A percentile compares a stretch with the other conserved stretches of the same genome.
Conservation (phyloP, 2,797 vertebrate genomes). For the Parambassis ranga region DNA sequence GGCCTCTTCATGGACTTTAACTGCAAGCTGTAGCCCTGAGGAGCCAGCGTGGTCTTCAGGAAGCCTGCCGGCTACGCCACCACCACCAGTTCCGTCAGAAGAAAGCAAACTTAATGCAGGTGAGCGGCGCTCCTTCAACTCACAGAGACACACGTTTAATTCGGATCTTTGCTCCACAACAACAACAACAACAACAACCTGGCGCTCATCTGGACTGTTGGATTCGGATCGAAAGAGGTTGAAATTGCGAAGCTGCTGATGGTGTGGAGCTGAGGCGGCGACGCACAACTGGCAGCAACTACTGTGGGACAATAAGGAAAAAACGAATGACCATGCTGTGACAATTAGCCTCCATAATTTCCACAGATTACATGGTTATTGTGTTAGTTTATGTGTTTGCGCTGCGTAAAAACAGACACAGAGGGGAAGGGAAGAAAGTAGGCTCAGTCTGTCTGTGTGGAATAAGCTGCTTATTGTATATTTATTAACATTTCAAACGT, state of each 20-base stretch:
- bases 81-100: background rate
- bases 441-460: background rate
- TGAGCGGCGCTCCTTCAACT: background rate
- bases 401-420: background rate
- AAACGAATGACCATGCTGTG: background rate
- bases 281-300: background rate
- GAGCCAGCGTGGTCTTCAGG: background rate
- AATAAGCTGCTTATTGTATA: background rate
- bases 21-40: background rate
- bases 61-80: background rate
- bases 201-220: background rate
- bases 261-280: conserved; percentile 4
- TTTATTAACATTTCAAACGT: background rate
- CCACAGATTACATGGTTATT: background rate
- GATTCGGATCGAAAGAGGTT: conserved; percentile 11
- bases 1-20: background rate
- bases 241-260: conserved; percentile 11
- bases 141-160: background rate
- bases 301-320: background rate
- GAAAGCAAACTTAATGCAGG: background rate
- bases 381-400: background rate
- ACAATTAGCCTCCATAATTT: too few relatives aligned
- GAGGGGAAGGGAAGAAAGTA: too few relatives aligned
- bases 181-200: too few relatives aligned
- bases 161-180: background rate